Conservation (phyloP, 2,113 vertebrate genomes). For the Pseudonaja textilis region DNA sequence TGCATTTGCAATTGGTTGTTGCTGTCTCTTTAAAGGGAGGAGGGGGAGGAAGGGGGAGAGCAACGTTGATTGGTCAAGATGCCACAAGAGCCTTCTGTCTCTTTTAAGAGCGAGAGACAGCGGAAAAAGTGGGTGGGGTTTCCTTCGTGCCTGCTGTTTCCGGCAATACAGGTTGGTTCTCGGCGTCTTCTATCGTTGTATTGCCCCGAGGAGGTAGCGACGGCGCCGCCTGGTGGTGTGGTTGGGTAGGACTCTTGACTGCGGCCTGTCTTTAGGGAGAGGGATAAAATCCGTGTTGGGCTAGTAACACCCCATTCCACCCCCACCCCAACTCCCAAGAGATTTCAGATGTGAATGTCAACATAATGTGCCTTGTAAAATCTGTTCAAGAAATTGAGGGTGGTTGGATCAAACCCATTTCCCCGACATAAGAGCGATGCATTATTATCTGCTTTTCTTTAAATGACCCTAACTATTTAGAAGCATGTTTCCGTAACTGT, state of each 20-base stretch:
- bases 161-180: neutral
- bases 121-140: neutral
- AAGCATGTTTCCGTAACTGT: neutral
- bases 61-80: neutral
- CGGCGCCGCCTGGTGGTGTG: constrained; percentile 15
- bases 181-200: neutral
- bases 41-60: neutral
- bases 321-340: neutral
- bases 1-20: neutral
- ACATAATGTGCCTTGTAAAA: neutral
- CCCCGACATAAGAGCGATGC: neutral
- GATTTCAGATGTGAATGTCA: neutral
- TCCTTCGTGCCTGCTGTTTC: neutral
- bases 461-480: neutral
- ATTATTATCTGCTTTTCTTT: neutral
- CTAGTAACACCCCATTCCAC: neutral
- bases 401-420: neutral
- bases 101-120: neutral
- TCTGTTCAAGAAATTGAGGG: neutral
- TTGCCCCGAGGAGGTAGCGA: neutral
- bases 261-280: neutral
- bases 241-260: neutral
- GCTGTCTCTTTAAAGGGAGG: neutral
- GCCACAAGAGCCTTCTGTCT: neutral
- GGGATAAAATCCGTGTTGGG: neutral